Base-by-base conservation (phyloP, 2,113 vertebrate species). In the Procavia capensis region DNA sequence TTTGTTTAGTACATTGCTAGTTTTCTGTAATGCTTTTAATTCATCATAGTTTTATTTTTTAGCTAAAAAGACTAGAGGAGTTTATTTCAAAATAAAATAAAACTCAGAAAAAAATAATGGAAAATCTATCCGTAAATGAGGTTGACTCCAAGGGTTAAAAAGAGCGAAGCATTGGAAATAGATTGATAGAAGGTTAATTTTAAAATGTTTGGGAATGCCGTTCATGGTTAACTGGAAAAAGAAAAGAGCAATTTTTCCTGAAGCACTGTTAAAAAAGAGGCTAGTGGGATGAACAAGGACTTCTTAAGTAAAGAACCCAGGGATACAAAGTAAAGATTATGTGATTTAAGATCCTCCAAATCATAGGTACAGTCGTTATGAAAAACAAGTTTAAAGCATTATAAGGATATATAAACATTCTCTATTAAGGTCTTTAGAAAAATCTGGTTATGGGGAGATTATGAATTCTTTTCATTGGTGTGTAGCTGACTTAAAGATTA, bases 381-480 rank as follows among this genome's bases (percentile, higher is more conserved):
- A 89, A 90, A 76, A 54, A 54, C 36, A 70, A n/a, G 13, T 66
- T 85, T 90, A 85, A 78, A 85, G 68, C 66, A 83, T 91, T 78
- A 70, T 78, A 72, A 90, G 19, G 6, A 78, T 92, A 59, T 75
- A 43, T 39, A 86, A 86, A 92, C 47, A 90, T 75, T 86, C 17
- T 94, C 50, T 45, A 24, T 93, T 94, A 85, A 96, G 16, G 57
- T 74, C 63, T 93, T 95, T 4, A 41, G 63, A 84, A 87, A 93
- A 93, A 68, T 61, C 19, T 87, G 66, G 57, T 85, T 74, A 88
- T 0, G 76, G 24, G 90, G 16, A 57, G 13, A 66, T 34, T 79
- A 86, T 45, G 13, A 90, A 61, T 86, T 79, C 64, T 78, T 83
- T 41, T 88, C 72, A 39, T 64, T 63, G 14, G 50, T 83, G 85